Evolutionary conservation across 2,113 vertebrate genomes (phyloP), one percentile per base, ranked within the genome.

Genomic region (Aleadryas rufinucha): DNA sequence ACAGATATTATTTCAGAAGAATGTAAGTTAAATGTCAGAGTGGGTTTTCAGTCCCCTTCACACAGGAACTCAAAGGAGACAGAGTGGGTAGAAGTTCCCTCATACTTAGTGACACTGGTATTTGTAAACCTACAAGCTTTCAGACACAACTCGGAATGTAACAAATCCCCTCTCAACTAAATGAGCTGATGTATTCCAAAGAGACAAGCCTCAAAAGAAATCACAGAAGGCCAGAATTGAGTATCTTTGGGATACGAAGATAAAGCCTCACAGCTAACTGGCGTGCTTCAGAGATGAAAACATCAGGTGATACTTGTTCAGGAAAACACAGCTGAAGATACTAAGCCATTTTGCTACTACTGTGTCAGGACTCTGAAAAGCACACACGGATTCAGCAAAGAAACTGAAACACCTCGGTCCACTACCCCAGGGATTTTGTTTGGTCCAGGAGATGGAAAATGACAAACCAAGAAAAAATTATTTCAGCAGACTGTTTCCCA

Each of bases 1-100:
- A 96, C 41, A 97, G 74, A 94, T 42, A 93, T 3, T 35, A 94
- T 71, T 94, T 96, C 69, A 96, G 86, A 86, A 54, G n/a, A 74
- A 76, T 91, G 0, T 7, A 60, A n/a, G 30, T 84, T 60, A 64
- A 66, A 4, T 49, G 11, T 64, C 60, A 84, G n/a, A 90, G 85
- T 4, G 4, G 28, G 31, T 13, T 83, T 91, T 17, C 50, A 77
- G 44, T 17, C 26, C 52, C 7, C 47, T 66, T 35, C 26, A 49
- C 17, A 78, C 10, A 81, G 33, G 89, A 84, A 71, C n/a, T 31
- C 47, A 56, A 66, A 31, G 10, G 13, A 33, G 7, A 78, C 16
- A 66, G 6, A 37, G 3, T 0, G 11, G 14, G 8, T 5, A 60
- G 20, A 56, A 59, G 15, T 17, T 6, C 16, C n/a, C 27, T 69